Conservation (phyloP, 2,797 vertebrate genomes). For the Acridotheres tristis region DNA sequence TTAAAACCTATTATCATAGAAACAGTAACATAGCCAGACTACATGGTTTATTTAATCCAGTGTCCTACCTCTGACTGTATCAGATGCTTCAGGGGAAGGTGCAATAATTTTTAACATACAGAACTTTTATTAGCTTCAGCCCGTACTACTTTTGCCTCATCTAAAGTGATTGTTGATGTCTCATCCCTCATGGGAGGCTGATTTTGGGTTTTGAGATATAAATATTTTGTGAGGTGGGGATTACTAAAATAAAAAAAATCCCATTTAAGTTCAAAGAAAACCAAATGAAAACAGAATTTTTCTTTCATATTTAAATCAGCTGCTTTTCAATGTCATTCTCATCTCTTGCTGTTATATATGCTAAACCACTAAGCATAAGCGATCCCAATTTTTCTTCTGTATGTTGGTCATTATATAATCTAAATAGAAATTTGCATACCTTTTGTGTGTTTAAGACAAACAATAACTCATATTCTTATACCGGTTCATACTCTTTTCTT, state of each 20-base stretch:
- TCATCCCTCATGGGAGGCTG: not conserved
- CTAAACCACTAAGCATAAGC: not conserved
- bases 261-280: not conserved
- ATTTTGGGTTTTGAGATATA: not conserved
- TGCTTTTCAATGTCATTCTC: not conserved
- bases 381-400: not conserved
- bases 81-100: conserved; percentile 50
- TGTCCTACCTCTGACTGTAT: conserved; percentile 35
- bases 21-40: not conserved
- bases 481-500: not conserved
- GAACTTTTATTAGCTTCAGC: not conserved
- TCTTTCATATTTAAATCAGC: not conserved
- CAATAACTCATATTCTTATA: not conserved
- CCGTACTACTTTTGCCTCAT: not conserved
- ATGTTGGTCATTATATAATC: not conserved
- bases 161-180: not conserved
- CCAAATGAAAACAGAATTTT: not conserved
- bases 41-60: not conserved
- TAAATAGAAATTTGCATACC: not conserved
- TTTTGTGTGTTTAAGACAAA: not conserved
- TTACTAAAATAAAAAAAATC: not conserved
- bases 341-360: not conserved
- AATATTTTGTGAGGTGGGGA: not conserved
- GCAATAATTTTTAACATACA: not conserved
- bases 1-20: not conserved